Base-by-base conservation (phyloP, 2,797 vertebrate genomes). In the Notamacropus eugenii region DNA sequence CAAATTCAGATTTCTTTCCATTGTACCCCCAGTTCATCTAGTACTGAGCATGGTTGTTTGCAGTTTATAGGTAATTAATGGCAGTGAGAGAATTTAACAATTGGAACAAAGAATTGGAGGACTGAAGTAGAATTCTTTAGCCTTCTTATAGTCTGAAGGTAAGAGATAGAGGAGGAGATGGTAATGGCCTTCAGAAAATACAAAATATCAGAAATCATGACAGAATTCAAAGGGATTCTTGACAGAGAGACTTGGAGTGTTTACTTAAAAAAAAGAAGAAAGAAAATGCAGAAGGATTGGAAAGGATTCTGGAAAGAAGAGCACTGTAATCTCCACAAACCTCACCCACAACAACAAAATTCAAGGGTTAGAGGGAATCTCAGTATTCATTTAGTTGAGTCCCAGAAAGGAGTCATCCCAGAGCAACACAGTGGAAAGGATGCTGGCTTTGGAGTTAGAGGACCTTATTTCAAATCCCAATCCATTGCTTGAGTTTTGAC, bases 141-240 rank as follows among this genome's bases (percentile, higher is more conserved):
- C 24, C 46, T 87, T 87, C 74, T 50, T 87, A 50, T 87, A 11
- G 74, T 87, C 74, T 27, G 22, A 50, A 87, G 67, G n/a, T 8
- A 82, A 40, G 67, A 82, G n/a, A 16, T 24, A 46, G 67, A 40
- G 2, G 12, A 82, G n/a, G n/a, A 40, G 19, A 40, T 22, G 34
- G 67, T 82, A 82, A 82, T 82, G n/a, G 67, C n/a, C 67, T 40
- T 82, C 67, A 46, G 40, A 46, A 50, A 87, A 87, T 87, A 87
- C 74, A 87, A 50, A 87, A 50, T 87, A 40, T 87, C 22, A 74
- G 50, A 46, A n/a, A n/a, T 90, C n/a, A 56, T 74, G 24, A 55
- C 16, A 93, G 11, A 13, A 91, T 16, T 94, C 90, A 67, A 94
- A 95, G 92, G 94, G 94, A 95, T 92, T 3, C 55, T 29, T 40